These are phyloP conservation scores for Conopomorpha cramerella DNA, from an alignment of 1,140 invertebrate genomes.

Conservation along the genomic window DNA sequence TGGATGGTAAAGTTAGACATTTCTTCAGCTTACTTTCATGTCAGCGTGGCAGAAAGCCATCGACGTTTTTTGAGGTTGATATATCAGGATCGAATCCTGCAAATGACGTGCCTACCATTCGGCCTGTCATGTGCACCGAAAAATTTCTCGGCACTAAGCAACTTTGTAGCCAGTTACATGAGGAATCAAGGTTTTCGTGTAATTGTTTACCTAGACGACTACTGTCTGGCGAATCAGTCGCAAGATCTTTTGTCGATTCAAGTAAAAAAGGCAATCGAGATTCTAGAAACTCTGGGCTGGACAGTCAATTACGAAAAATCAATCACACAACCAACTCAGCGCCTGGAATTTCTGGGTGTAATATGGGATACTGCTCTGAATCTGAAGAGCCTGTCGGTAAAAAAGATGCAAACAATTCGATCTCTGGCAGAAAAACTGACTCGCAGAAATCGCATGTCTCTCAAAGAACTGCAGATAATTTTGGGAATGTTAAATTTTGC, in stretches of 20 bases:
- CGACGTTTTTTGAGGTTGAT: constrained; percentile 10
- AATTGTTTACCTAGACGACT: constrained; percentile 19
- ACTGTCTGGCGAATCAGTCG: constrained; percentile 13
- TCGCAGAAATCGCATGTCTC: background rate
- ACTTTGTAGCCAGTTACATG: constrained; percentile 12
- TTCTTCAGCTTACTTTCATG: constrained; percentile 15
- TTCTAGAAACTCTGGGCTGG: constrained; percentile 12
- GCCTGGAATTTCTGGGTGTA: constrained; percentile 8
- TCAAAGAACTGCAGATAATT: constrained; percentile 7
- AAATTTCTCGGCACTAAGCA: constrained; percentile 8
- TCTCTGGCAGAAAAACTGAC: background rate
- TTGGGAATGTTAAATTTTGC: constrained; percentile 24
- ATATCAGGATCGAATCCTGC: constrained; percentile 11
- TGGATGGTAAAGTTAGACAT: constrained; percentile 14
- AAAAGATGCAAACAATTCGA: background rate
- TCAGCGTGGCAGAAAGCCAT: constrained; percentile 12
- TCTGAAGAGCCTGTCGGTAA: constrained; percentile 1
- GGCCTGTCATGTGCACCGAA: constrained; percentile 10
- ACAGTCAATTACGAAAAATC: constrained; percentile 12
- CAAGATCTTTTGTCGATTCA: constrained; percentile 3
- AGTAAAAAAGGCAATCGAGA: constrained; percentile 3
- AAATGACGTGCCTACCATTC: constrained; percentile 14
- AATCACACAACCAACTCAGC: constrained; percentile 5
- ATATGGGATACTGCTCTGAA: background rate
- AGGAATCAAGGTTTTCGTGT: constrained; percentile 8